phyloP scores from a whole-genome alignment of 2,113 vertebrate species.

The Odontesthes bonariensis region DNA sequence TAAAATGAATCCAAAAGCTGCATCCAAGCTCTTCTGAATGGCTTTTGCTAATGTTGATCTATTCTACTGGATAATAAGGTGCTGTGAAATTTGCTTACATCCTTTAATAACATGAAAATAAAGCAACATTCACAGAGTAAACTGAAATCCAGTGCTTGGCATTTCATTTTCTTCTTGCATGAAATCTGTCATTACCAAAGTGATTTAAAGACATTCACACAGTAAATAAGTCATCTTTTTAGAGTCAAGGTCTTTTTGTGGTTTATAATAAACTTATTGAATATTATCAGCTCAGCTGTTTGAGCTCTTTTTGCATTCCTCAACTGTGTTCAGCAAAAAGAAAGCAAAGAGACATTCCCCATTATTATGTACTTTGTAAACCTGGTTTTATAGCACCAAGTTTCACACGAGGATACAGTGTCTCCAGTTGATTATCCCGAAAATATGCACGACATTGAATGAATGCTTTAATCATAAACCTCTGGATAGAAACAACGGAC shows the following conservation, averaged over 20 bases:
- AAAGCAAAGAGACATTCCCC: conserved; percentile 9
- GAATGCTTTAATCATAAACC: neutral
- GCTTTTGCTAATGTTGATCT: too few species aligned
- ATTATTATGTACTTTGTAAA: conserved; percentile 19
- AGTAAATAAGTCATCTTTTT: conserved; percentile 5
- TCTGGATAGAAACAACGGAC: neutral
- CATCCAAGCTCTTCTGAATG: neutral
- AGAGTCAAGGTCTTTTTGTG: conserved; percentile 43
- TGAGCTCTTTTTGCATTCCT: conserved; percentile 34
- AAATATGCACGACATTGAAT: neutral
- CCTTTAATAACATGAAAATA: neutral
- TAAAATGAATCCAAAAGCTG: neutral
- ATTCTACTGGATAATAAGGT: neutral
- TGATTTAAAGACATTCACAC: neutral
- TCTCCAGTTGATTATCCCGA: neutral
- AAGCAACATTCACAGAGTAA: conserved; percentile 15
- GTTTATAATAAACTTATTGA: neutral
- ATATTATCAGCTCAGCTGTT: neutral
- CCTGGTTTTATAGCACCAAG: neutral
- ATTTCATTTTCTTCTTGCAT: neutral
- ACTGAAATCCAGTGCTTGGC: too few species aligned
- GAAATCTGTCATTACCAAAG: neutral
- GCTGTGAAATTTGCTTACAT: too few species aligned
- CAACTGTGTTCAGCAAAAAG: neutral
- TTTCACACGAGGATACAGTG: neutral